A percentile compares a stretch with the other conserved stretches of the same genome.
phyloP scores from a whole-genome alignment of 1,140 invertebrate genomes.

The Leptinotarsa undecemlineata region DNA sequence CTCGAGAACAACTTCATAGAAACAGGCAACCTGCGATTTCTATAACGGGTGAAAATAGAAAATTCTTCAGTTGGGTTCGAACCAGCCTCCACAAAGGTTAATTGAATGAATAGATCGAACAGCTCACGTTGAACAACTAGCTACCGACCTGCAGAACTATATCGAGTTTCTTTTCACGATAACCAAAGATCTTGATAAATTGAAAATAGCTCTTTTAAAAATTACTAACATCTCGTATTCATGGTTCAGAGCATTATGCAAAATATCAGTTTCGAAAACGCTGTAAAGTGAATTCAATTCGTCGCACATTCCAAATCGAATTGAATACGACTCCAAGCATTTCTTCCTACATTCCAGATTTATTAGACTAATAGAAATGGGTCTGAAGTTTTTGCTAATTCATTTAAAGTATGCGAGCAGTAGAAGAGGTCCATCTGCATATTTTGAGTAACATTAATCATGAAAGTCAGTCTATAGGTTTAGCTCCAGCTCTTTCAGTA shows the following conservation, averaged over 20 bases:
- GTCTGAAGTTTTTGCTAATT: not conserved
- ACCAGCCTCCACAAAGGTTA: too few relatives aligned
- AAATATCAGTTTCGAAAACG: not conserved
- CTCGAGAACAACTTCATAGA: too few relatives aligned
- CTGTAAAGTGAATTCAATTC: not conserved
- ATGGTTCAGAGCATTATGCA: not conserved
- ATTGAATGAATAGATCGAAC: too few relatives aligned
- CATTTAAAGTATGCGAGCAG: constrained; percentile 2
- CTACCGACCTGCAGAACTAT: too few relatives aligned
- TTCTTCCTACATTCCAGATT: not conserved
- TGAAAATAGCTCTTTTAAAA: too few relatives aligned
- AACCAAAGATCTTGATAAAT: too few relatives aligned
- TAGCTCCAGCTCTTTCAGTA: not conserved
- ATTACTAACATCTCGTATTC: not conserved
- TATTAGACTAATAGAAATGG: not conserved
- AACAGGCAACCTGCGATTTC: too few relatives aligned
- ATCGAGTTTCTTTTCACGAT: too few relatives aligned
- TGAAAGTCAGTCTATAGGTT: not conserved
- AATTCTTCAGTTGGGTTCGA: too few relatives aligned
- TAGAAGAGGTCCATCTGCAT: not conserved
- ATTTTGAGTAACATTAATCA: not conserved
- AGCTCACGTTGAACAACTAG: too few relatives aligned
- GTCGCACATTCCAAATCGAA: not conserved
- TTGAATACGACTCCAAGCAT: not conserved
- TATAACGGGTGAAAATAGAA: too few relatives aligned